Evolutionary conservation across 2,797 vertebrate genomes (phyloP).

Genomic region (Chromobotia macracanthus): DNA sequence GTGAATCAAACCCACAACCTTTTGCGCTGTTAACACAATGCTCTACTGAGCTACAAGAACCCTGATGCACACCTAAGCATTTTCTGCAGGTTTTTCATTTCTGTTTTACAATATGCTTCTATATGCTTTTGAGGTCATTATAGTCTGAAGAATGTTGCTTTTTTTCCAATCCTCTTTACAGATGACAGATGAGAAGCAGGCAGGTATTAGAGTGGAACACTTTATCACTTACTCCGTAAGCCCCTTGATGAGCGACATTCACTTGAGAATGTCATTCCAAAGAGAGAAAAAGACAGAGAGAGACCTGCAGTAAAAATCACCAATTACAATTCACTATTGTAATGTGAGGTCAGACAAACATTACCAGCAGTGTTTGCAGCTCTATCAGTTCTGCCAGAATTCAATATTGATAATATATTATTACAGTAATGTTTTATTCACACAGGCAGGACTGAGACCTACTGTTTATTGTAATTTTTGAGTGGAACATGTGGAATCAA

Average conservation of each 20-base stretch:
- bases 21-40: too few relatives aligned
- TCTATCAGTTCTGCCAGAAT: constrained; percentile 24
- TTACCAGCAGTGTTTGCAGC: constrained; percentile 12
- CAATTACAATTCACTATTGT: constrained; percentile 75
- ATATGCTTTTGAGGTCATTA: constrained; percentile 61
- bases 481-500: background rate
- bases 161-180: constrained; percentile 87
- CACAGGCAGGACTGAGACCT: background rate
- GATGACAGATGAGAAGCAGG: constrained; percentile 90
- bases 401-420: background rate
- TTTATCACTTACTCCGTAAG: constrained; percentile 86
- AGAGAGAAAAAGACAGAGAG: constrained; percentile 55
- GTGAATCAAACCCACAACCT: too few relatives aligned
- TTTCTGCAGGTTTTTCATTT: background rate
- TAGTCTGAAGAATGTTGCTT: constrained; percentile 93
- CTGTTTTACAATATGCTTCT: constrained; percentile 57
- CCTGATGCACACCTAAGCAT: constrained; percentile 35
- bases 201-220: constrained; percentile 89
- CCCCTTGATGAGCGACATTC: constrained; percentile 80
- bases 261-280: constrained; percentile 81
- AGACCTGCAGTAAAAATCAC: too few relatives aligned
- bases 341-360: constrained; percentile 55
- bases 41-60: constrained; percentile 76
- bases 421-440: background rate
- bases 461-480: constrained; percentile 24